Evolutionary conservation across 2,888 invertebrate species (phyloP).

Genomic region (Calliphora vomitoria): DNA sequence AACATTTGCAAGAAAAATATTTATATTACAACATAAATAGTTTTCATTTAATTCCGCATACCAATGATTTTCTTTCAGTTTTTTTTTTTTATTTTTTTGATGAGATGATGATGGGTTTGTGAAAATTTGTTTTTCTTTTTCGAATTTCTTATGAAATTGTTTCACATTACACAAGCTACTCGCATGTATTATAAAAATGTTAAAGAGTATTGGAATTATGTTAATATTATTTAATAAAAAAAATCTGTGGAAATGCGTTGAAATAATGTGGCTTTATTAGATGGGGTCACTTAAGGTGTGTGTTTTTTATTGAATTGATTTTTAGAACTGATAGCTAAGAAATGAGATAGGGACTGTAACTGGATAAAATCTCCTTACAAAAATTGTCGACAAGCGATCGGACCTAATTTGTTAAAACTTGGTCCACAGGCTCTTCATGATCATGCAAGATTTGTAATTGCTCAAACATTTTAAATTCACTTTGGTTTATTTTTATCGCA

Average conservation of each 20-base stretch:
- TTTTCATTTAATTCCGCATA: conserved; percentile 61
- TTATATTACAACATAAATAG: conserved; percentile 44
- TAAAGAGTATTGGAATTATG: conserved; percentile 21
- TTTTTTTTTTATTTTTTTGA: conserved; percentile 2
- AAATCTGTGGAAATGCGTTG: not conserved
- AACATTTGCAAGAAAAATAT: conserved; percentile 29
- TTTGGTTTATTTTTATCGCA: too few species aligned
- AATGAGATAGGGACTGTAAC: too few species aligned
- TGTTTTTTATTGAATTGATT: not conserved
- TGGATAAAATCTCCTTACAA: too few species aligned
- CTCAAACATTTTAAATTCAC: too few species aligned
- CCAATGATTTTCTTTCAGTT: conserved; percentile 37
- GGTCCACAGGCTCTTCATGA: too few species aligned
- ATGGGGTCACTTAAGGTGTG: not conserved
- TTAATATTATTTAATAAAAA: conserved; percentile 2
- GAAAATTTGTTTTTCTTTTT: not conserved
- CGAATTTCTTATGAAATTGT: conserved; percentile 29
- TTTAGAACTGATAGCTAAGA: not conserved
- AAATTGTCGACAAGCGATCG: too few species aligned
- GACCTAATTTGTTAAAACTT: too few species aligned
- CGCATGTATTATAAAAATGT: not conserved
- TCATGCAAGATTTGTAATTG: too few species aligned
- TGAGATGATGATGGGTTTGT: conserved; percentile 26
- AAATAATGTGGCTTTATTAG: conserved; percentile 27
- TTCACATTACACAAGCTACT: conserved; percentile 30